A percentile compares a stretch with the other conserved stretches of the same genome.
Conservation (phyloP, 2,888 invertebrate species). For the Laspeyria flexula region DNA sequence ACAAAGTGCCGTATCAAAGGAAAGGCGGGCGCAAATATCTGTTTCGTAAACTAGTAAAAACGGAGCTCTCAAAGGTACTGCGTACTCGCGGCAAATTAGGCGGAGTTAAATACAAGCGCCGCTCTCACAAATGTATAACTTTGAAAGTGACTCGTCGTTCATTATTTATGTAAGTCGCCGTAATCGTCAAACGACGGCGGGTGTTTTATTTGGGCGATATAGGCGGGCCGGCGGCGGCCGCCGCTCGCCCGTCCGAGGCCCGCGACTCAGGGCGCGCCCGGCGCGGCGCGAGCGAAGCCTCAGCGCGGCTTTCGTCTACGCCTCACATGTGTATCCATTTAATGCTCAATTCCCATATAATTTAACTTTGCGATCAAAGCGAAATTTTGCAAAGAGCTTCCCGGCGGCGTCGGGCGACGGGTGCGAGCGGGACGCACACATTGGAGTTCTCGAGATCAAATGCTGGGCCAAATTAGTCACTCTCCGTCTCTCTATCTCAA, state of each 20-base stretch:
- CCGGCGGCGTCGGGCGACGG: slow-evolving; percentile 67
- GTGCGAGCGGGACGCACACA: slow-evolving; percentile 79
- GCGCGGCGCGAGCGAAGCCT: slow-evolving; percentile 14
- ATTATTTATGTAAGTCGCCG: slow-evolving; percentile 82
- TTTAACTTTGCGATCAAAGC: slow-evolving; percentile 86
- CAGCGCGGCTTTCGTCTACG: slow-evolving; percentile 49
- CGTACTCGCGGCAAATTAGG: slow-evolving; percentile 85
- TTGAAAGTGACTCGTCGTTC: slow-evolving; percentile 79
- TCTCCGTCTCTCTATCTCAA: slow-evolving; percentile 87
- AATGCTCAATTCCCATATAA: slow-evolving; percentile 86
- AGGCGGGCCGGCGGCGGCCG: slow-evolving; percentile 54
- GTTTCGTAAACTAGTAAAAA: slow-evolving; percentile 86
- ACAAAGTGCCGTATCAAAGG: slow-evolving; percentile 86
- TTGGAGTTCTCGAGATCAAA: slow-evolving; percentile 84
- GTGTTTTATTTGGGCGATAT: slow-evolving; percentile 66
- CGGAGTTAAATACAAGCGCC: slow-evolving; percentile 84
- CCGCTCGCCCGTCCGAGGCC: slow-evolving; percentile 27
- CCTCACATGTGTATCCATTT: slow-evolving; percentile 84
- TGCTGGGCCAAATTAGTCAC: slow-evolving; percentile 87
- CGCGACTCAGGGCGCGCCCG: slow-evolving; percentile 12
- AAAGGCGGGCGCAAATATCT: slow-evolving; percentile 86
- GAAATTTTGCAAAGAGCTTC: slow-evolving; percentile 86
- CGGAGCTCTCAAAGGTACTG: slow-evolving; percentile 84
- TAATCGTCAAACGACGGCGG: slow-evolving; percentile 74
- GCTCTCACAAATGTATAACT: slow-evolving; percentile 79